Percentiles rank a stretch among this genome's conserved stretches.
Evolutionary conservation across 2,797 vertebrate genomes (phyloP).

Genomic region (Gambusia yucatana): DNA sequence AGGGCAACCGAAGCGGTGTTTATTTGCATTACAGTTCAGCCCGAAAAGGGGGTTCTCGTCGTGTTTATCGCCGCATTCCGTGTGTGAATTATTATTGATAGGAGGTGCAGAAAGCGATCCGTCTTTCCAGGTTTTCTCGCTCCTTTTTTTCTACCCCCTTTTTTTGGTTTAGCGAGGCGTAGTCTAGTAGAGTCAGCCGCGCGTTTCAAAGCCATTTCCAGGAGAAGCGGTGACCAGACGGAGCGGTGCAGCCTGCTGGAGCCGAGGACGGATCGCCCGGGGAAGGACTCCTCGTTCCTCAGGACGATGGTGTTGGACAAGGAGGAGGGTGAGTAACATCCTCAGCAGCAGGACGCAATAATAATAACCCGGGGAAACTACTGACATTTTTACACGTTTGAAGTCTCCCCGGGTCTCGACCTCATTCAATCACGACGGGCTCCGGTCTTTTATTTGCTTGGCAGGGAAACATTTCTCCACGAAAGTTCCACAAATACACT

Average conservation of each 20-base stretch:
- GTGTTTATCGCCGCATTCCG: constrained; percentile 62
- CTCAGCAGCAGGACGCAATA: constrained; percentile 37
- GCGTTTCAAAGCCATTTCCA: constrained; percentile 80
- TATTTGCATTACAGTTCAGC: constrained; percentile 69
- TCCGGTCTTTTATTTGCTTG: constrained; percentile 33
- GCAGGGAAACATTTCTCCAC: constrained; percentile 24
- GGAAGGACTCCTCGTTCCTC: constrained; percentile 89
- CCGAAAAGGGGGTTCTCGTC: constrained; percentile 69
- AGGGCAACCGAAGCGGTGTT: constrained; percentile 72
- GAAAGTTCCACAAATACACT: constrained; percentile 44
- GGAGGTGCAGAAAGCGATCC: constrained; percentile 58
- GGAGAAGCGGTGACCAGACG: constrained; percentile 65
- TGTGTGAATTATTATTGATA: constrained; percentile 70
- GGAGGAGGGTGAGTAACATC: constrained; percentile 97
- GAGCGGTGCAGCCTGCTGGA: constrained; percentile 82
- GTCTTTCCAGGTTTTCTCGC: constrained; percentile 65
- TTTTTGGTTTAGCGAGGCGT: constrained; percentile 67
- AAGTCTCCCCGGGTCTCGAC: constrained; percentile 36
- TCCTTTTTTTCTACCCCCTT: constrained; percentile 24
- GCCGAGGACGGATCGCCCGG: constrained; percentile 92
- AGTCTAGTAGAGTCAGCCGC: constrained; percentile 80
- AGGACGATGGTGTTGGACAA: constrained; percentile 99
- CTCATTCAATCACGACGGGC: constrained; percentile 30
- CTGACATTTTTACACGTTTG: constrained; percentile 45
- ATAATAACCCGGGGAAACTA: constrained; percentile 53